A percentile compares a stretch with the other conserved stretches of the same genome.
Evolutionary conservation across 2,113 vertebrate genomes (phyloP).

Genomic region (Pogonocichla stellata): DNA sequence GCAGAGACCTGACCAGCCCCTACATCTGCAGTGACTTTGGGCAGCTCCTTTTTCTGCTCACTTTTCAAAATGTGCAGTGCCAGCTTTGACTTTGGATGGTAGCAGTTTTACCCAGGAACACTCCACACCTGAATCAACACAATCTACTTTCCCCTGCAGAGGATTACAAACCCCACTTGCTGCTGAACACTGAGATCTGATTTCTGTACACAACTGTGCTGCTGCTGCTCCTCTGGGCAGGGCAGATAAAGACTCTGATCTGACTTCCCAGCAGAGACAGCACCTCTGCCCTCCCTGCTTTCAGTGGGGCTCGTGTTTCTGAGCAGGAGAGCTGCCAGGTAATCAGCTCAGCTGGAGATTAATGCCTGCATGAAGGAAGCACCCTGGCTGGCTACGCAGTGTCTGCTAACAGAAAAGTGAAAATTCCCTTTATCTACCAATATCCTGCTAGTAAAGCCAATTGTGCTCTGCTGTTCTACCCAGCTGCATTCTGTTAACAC

Average conservation of each 20-base stretch:
- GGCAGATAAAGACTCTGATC: neutral
- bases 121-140: neutral
- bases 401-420: neutral
- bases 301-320: neutral
- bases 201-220: neutral
- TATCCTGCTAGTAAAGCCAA: slow-evolving; percentile 9
- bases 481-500: neutral
- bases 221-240: neutral
- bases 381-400: neutral
- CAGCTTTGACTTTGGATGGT: neutral
- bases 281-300: neutral
- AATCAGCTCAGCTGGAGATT: slow-evolving; percentile 29
- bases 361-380: neutral
- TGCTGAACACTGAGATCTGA: neutral
- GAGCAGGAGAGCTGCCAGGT: slow-evolving; percentile 3
- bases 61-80: neutral
- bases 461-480: neutral
- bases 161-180: neutral
- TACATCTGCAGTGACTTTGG: neutral
- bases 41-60: neutral
- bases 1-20: neutral
- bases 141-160: neutral
- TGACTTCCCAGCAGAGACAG: neutral
- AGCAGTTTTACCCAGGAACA: neutral
- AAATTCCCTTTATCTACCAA: slow-evolving; percentile 41